Evolutionary conservation across 2,797 vertebrate species (phyloP).

Genomic region (Tachyglossus aculeatus): DNA sequence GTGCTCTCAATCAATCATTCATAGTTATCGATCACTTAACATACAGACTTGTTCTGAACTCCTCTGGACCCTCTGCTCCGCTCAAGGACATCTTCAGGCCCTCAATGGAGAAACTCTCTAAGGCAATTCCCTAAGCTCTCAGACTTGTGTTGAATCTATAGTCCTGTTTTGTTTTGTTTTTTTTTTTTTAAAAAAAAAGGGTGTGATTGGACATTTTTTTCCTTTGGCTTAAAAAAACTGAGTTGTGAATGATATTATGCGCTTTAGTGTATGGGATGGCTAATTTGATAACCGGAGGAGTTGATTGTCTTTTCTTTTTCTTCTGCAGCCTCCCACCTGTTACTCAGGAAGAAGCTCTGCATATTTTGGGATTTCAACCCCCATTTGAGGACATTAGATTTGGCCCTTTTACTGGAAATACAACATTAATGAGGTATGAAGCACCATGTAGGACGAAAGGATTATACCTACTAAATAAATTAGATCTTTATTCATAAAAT

Average conservation of each 20-base stretch:
- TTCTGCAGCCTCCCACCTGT: constrained; percentile 88
- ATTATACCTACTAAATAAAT: background rate
- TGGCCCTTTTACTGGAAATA: constrained; percentile 97
- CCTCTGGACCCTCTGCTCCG: too few relatives aligned
- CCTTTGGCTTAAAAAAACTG: constrained; percentile 30
- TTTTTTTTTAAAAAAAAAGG: too few relatives aligned
- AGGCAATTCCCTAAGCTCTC: background rate
- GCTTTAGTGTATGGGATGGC: too few relatives aligned
- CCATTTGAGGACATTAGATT: constrained; percentile 99
- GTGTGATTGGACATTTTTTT: background rate
- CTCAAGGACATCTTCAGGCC: too few relatives aligned
- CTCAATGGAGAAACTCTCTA: background rate
- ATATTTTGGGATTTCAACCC: constrained; percentile 96
- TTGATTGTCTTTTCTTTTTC: background rate
- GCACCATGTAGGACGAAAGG: background rate
- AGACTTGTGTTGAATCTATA: background rate
- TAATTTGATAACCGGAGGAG: too few relatives aligned
- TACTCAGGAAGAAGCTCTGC: constrained; percentile 96
- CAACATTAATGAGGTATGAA: constrained; percentile 91
- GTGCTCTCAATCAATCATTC: too few relatives aligned
- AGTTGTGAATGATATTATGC: too few relatives aligned
- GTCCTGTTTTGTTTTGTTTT: background rate
- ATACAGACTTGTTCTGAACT: too few relatives aligned
- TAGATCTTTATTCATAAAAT: background rate
- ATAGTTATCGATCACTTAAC: too few relatives aligned